Conservation (phyloP, 2,888 invertebrate genomes). For the Hemistola chrysoprasaria region DNA sequence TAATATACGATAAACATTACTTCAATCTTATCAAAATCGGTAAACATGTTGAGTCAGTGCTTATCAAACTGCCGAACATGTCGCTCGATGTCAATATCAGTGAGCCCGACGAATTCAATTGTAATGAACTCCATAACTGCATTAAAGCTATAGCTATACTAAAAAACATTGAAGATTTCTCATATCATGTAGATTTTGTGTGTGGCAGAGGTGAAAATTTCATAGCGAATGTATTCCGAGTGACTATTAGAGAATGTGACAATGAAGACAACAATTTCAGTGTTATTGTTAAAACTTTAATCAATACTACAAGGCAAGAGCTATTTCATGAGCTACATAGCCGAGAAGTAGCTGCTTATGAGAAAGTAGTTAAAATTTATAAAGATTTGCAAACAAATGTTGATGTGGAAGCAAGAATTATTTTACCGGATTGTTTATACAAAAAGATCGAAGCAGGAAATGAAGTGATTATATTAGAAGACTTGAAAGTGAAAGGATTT, state of each 20-base stretch:
- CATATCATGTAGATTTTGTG: slow-evolving; percentile 62
- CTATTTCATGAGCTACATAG: slow-evolving; percentile 63
- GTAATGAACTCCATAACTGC: slow-evolving; percentile 56
- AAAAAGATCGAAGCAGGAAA: slow-evolving; percentile 46
- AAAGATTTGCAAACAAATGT: slow-evolving; percentile 45
- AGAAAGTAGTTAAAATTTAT: slow-evolving; percentile 49
- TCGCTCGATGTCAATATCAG: slow-evolving; percentile 73
- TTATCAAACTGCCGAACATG: slow-evolving; percentile 42
- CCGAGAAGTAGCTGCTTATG: slow-evolving; percentile 61
- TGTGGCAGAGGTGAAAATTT: slow-evolving; percentile 61
- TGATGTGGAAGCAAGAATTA: slow-evolving; percentile 38
- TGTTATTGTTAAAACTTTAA: slow-evolving; percentile 66
- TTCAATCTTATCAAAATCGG: slow-evolving; percentile 13
- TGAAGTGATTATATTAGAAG: slow-evolving; percentile 65
- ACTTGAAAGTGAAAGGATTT: slow-evolving; percentile 54
- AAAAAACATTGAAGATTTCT: slow-evolving; percentile 52
- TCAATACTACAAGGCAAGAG: slow-evolving; percentile 61
- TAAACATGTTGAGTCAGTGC: slow-evolving; percentile 5
- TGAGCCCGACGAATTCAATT: slow-evolving; percentile 71
- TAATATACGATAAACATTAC: slow-evolving; percentile 25
- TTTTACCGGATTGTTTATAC: slow-evolving; percentile 54
- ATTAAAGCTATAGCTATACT: slow-evolving; percentile 51
- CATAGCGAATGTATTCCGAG: slow-evolving; percentile 66
- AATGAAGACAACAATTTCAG: slow-evolving; percentile 39
- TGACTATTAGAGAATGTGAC: slow-evolving; percentile 48